Evolutionary conservation across 1,140 invertebrate species (phyloP).

Genomic region (Mesaphorura yosii): DNA sequence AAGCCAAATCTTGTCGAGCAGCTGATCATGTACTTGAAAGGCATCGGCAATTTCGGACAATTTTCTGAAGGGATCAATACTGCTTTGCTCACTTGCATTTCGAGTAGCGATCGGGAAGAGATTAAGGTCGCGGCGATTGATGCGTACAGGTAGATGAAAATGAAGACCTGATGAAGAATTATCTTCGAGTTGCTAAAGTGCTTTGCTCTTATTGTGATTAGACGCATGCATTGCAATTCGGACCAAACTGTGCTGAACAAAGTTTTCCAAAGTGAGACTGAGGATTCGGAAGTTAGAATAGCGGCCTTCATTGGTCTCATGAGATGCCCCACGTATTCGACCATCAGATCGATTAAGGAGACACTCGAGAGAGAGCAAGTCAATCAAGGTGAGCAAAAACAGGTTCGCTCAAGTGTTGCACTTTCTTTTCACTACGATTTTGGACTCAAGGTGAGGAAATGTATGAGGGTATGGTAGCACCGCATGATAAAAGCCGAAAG

Average conservation of each 20-base stretch:
- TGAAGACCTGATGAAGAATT: background rate
- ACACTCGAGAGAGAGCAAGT: constrained; percentile 61
- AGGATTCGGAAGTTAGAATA: constrained; percentile 74
- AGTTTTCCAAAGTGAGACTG: constrained; percentile 54
- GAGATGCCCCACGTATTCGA: constrained; percentile 67
- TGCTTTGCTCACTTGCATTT: constrained; percentile 48
- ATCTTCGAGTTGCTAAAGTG: background rate
- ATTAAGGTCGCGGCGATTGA: constrained; percentile 57
- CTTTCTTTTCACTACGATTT: too few relatives aligned
- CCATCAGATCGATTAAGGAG: constrained; percentile 57
- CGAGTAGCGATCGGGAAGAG: constrained; percentile 45
- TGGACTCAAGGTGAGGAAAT: too few relatives aligned
- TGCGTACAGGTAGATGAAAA: constrained; percentile 47
- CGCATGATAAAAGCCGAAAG: too few relatives aligned
- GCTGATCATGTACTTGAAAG: constrained; percentile 66
- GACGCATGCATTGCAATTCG: constrained; percentile 33
- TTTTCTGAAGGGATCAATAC: constrained; percentile 47
- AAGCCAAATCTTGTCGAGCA: constrained; percentile 34
- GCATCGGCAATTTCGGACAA: constrained; percentile 74
- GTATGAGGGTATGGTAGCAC: too few relatives aligned
- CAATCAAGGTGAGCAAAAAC: constrained; percentile 60
- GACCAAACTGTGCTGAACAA: constrained; percentile 43
- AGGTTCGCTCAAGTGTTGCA: background rate
- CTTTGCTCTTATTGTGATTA: constrained; percentile 21
- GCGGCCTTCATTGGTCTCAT: constrained; percentile 78